Percentiles rank a stretch among this genome's conserved stretches.
These are phyloP conservation scores for Lycodopsis pacificus DNA, from an alignment of 2,797 vertebrate species.

Conservation along the genomic window DNA sequence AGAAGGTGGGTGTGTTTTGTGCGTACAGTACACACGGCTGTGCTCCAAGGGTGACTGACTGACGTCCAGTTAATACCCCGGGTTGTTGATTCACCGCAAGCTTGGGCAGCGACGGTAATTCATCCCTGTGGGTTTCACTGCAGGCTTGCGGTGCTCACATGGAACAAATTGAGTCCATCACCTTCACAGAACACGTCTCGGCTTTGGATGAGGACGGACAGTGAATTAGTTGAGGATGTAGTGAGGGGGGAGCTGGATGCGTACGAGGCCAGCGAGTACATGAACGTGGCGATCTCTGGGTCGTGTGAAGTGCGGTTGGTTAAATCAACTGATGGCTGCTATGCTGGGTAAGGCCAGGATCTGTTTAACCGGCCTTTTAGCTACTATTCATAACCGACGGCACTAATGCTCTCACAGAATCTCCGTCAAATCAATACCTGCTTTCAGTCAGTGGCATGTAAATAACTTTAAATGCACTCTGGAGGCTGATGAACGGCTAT, in stretches of 20 bases:
- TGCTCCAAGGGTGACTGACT: neutral
- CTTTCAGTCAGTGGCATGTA: neutral
- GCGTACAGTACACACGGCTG: conserved; percentile 24
- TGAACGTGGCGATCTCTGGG: neutral
- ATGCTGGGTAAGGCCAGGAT: conserved; percentile 1
- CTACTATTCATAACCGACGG: conserved; percentile 26
- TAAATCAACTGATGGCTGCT: conserved; percentile 15
- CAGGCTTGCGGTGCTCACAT: neutral
- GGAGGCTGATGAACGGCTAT: conserved; percentile 7
- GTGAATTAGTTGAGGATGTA: neutral
- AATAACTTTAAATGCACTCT: conserved; percentile 32
- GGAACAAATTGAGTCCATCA: neutral
- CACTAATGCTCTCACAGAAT: conserved; percentile 11
- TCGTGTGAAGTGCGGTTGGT: neutral
- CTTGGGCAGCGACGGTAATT: neutral
- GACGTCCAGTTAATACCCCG: neutral
- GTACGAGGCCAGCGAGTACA: neutral
- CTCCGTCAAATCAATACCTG: conserved; percentile 35
- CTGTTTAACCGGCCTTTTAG: neutral
- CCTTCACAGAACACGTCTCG: neutral
- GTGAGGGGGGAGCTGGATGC: neutral
- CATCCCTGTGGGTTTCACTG: neutral
- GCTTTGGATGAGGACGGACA: neutral
- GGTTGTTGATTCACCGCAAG: neutral
- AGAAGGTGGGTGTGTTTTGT: conserved; percentile 18